These are phyloP conservation scores for Piscicola geometra DNA, from an alignment of 2,888 invertebrate genomes.

Conservation along the genomic window DNA sequence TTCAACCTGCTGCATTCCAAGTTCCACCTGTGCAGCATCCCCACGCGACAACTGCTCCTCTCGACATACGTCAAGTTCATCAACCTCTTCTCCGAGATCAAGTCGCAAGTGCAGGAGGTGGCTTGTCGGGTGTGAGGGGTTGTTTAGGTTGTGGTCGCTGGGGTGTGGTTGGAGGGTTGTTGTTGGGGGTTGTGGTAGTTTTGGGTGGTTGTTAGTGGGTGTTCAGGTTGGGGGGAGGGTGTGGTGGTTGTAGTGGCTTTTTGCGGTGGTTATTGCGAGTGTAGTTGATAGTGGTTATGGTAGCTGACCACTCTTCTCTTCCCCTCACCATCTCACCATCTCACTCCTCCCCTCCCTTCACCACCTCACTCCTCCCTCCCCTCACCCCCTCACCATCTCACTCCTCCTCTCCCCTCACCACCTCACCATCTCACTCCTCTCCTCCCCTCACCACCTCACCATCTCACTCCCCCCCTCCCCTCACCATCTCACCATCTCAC, in stretches of 20 bases:
- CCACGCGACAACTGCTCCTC: conserved; percentile 88
- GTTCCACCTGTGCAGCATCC: conserved; percentile 93
- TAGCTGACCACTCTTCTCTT: too few relatives aligned
- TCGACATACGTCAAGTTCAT: conserved; percentile 99
- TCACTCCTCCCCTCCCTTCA: too few relatives aligned
- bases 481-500: too few relatives aligned
- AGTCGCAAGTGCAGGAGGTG: conserved; percentile 88
- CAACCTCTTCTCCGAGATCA: conserved; percentile 97
- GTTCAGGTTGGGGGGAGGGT: neutral
- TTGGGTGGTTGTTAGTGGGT: neutral
- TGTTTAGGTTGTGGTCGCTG: too few relatives aligned
- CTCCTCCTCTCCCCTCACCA: too few relatives aligned
- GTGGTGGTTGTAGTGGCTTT: neutral
- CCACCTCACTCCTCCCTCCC: too few relatives aligned
- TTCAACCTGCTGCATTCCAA: conserved; percentile 97
- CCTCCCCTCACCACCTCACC: too few relatives aligned
- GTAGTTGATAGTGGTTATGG: neutral
- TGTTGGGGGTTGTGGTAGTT: neutral
- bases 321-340: too few relatives aligned
- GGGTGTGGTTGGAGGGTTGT: neutral
- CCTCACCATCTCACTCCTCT: too few relatives aligned
- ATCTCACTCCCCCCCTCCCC: too few relatives aligned
- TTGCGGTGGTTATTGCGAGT: neutral
- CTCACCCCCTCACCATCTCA: too few relatives aligned
- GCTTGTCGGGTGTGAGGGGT: conserved; percentile 57